phyloP scores from a whole-genome alignment of 2,888 invertebrate species.

The Caenorhabditis sp. region DNA sequence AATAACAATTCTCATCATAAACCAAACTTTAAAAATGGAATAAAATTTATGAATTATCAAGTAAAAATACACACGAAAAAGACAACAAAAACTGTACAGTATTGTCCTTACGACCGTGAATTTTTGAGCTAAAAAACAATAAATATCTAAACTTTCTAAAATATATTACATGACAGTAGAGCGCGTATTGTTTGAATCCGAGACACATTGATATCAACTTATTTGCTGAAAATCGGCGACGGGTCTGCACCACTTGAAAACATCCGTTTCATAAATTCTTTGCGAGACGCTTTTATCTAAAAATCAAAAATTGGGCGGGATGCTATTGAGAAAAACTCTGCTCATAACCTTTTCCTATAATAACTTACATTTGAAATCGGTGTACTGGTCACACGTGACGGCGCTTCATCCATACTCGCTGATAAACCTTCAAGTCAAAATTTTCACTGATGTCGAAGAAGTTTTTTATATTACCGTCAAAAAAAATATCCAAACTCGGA shows the following conservation, averaged over 20 bases:
- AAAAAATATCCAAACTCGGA: not conserved
- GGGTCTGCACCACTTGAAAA: not conserved
- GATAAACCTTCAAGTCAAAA: not conserved
- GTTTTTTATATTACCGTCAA: not conserved
- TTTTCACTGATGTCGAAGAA: too few species aligned
- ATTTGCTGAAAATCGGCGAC: not conserved
- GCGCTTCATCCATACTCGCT: not conserved
- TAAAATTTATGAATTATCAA: constrained; percentile 1
- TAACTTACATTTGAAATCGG: not conserved
- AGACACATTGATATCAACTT: not conserved
- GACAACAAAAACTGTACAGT: not conserved
- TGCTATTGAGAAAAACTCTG: not conserved
- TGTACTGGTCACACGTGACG: not conserved
- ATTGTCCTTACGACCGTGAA: too few species aligned
- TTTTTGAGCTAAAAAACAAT: too few species aligned
- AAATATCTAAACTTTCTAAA: too few species aligned
- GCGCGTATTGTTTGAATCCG: too few species aligned
- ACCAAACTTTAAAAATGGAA: not conserved
- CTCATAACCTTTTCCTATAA: not conserved
- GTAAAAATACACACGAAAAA: not conserved
- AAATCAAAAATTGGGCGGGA: not conserved
- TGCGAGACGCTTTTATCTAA: not conserved
- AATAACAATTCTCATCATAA: not conserved
- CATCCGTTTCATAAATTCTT: not conserved
- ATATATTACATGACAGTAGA: too few species aligned